These are phyloP conservation scores for Drosophila setosimentum DNA, from an alignment of 2,888 invertebrate species.

Conservation along the genomic window DNA sequence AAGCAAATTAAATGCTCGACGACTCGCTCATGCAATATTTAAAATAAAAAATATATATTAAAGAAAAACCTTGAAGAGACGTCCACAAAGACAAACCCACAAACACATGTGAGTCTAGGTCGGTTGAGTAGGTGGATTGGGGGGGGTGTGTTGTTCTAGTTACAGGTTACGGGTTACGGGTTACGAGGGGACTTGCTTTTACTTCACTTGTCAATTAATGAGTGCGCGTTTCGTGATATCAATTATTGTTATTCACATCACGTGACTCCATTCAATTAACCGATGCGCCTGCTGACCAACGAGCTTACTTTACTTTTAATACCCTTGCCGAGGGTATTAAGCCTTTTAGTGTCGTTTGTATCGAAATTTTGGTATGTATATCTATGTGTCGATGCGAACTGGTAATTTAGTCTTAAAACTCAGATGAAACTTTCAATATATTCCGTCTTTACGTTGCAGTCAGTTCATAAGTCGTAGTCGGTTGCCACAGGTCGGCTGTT, in stretches of 20 bases:
- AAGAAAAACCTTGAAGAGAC: slow-evolving; percentile 42
- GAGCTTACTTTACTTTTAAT: background rate
- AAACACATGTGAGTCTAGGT: slow-evolving; percentile 8
- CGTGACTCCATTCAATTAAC: slow-evolving; percentile 84
- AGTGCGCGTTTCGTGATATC: slow-evolving; percentile 41
- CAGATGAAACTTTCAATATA: background rate
- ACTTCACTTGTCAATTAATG: slow-evolving; percentile 59
- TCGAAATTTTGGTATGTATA: background rate
- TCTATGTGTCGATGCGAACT: background rate
- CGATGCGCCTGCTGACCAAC: slow-evolving; percentile 71
- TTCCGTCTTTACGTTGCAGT: background rate
- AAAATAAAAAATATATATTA: slow-evolving; percentile 21
- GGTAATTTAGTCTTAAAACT: background rate
- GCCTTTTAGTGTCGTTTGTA: background rate
- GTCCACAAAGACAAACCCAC: slow-evolving; percentile 43
- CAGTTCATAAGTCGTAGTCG: background rate
- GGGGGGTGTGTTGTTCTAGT: background rate
- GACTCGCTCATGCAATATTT: slow-evolving; percentile 66
- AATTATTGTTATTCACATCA: slow-evolving; percentile 82
- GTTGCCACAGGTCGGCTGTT: background rate
- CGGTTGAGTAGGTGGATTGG: background rate
- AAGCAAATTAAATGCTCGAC: slow-evolving; percentile 57
- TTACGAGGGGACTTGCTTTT: too few relatives aligned
- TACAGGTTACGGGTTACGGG: too few relatives aligned
- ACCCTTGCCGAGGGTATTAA: background rate